Evolutionary conservation across 2,113 vertebrate genomes (phyloP).

Genomic region (Uria lomvia): DNA sequence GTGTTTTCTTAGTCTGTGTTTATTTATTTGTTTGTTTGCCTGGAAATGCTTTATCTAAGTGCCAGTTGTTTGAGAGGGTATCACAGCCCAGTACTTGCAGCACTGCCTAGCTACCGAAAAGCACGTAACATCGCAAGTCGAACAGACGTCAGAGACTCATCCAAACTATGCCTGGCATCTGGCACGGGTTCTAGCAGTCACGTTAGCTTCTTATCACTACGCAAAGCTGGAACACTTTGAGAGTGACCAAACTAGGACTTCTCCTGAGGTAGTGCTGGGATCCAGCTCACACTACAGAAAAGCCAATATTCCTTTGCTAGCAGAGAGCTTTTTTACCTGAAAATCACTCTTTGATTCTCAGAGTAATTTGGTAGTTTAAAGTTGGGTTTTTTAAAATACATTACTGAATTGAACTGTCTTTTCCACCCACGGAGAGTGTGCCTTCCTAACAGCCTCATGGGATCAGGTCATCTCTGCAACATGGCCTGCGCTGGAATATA

Average conservation of each 20-base stretch:
- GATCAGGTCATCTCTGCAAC: background rate
- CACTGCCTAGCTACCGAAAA: background rate
- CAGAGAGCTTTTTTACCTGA: background rate
- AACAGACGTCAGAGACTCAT: background rate
- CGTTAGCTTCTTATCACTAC: background rate
- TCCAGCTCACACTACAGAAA: background rate
- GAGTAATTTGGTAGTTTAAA: background rate
- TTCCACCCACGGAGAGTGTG: accelerated
- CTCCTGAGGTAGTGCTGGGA: background rate
- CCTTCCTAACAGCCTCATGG: background rate
- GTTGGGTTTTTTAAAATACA: background rate
- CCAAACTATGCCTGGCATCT: slow-evolving; percentile 31
- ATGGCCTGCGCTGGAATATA: background rate
- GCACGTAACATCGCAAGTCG: background rate
- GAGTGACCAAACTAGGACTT: background rate
- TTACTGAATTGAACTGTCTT: background rate
- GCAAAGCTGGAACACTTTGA: background rate
- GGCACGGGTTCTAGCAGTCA: background rate
- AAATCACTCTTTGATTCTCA: background rate
- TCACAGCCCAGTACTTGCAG: background rate
- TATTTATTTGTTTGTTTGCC: background rate
- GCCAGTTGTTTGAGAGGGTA: background rate
- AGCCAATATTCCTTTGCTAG: background rate
- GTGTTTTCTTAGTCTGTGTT: background rate
- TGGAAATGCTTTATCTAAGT: slow-evolving; percentile 1